These are phyloP conservation scores for Scomberomorus guttatus DNA, from an alignment of 2,797 vertebrate species.

Conservation along the genomic window DNA sequence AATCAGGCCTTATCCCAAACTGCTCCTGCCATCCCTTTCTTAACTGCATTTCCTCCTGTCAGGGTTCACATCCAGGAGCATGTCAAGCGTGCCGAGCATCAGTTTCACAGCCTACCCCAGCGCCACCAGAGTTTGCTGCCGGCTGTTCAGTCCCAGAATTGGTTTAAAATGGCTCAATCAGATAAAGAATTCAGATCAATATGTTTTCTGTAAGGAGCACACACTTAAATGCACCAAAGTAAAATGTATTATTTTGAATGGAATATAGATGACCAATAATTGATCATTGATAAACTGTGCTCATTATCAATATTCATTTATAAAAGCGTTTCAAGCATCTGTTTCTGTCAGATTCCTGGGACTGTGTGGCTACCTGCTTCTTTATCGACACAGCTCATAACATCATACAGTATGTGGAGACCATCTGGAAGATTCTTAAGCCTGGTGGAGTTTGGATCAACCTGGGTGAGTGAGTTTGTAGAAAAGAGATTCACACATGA, in stretches of 20 bases:
- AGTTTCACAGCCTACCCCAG: constrained; percentile 91
- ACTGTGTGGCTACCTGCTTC: constrained; percentile 98
- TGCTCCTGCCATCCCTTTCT: neutral
- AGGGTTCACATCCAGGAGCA: constrained; percentile 94
- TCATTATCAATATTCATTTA: neutral
- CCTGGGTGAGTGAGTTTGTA: constrained; percentile 88
- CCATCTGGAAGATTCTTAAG: constrained; percentile 99
- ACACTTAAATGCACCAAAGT: no score
- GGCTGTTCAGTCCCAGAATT: constrained; percentile 89
- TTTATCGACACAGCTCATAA: constrained; percentile 99
- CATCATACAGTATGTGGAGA: constrained; percentile 97
- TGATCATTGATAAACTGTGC: neutral
- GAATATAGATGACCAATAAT: no score
- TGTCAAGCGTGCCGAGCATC: constrained; percentile 94
- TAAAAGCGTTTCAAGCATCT: constrained; percentile 1
- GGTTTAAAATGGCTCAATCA: neutral
- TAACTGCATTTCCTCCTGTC: constrained; percentile 45
- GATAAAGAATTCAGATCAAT: neutral
- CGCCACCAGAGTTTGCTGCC: constrained; percentile 92
- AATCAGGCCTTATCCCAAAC: neutral
- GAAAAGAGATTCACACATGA: neutral
- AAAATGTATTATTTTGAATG: no score
- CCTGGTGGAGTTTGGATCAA: constrained; percentile 99
- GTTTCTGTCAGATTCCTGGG: constrained; percentile 90
- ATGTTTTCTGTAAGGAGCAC: neutral